phyloP scores from a whole-genome alignment of 2,113 vertebrate species.

The Ameiurus melas region DNA sequence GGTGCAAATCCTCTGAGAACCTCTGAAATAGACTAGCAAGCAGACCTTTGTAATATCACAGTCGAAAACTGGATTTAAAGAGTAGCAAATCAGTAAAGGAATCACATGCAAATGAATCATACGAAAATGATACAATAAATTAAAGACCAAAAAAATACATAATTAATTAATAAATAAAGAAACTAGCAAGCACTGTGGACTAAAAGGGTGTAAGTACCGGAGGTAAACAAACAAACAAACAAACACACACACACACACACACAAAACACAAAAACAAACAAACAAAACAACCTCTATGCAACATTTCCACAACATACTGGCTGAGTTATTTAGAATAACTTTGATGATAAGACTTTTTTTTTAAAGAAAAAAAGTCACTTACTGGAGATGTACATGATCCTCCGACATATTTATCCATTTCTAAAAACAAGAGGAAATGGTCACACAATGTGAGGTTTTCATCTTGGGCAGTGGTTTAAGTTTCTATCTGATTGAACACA shows the following conservation, averaged over 20 bases:
- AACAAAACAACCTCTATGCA: neutral
- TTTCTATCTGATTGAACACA: neutral
- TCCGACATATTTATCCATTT: conserved; percentile 34
- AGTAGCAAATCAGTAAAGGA: too few species aligned
- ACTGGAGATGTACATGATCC: conserved; percentile 57
- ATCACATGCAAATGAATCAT: too few species aligned
- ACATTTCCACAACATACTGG: neutral
- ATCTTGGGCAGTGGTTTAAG: too few species aligned
- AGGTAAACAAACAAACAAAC: neutral
- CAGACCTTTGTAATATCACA: too few species aligned
- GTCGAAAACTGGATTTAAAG: too few species aligned
- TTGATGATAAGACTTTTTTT: too few species aligned
- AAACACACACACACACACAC: too few species aligned
- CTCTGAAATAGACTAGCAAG: neutral
- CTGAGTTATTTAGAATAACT: neutral
- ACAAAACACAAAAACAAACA: too few species aligned
- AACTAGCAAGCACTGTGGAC: neutral
- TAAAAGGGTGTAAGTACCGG: neutral
- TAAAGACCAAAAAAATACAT: too few species aligned
- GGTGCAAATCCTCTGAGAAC: neutral
- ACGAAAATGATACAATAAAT: too few species aligned
- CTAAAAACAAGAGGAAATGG: neutral
- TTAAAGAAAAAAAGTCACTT: conserved; percentile 37
- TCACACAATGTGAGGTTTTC: neutral
- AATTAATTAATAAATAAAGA: neutral